Evolutionary conservation across 2,888 invertebrate species (phyloP).

Genomic region (Dryobota labecula): DNA sequence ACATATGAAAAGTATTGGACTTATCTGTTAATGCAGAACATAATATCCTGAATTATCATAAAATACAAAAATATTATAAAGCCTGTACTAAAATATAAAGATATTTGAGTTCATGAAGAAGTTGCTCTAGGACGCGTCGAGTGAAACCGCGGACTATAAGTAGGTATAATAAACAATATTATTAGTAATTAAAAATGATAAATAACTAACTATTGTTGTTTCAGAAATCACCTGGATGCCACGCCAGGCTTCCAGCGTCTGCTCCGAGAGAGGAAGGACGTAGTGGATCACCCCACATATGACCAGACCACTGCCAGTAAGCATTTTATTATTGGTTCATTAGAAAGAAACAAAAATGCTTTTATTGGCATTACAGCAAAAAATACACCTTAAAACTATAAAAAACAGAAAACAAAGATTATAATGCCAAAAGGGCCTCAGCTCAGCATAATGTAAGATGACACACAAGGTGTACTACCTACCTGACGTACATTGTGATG

Average conservation of each 20-base stretch:
- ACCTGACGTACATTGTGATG: too few relatives aligned
- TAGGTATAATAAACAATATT: too few relatives aligned
- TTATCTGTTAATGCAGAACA: neutral
- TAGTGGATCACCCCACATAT: slow-evolving; percentile 57
- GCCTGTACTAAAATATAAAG: neutral
- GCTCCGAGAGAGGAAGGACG: slow-evolving; percentile 66
- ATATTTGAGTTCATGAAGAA: neutral
- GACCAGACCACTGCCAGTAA: slow-evolving; percentile 56
- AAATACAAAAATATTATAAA: neutral
- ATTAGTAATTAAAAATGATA: neutral
- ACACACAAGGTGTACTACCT: too few relatives aligned
- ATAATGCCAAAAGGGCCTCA: too few relatives aligned
- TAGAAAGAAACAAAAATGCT: too few relatives aligned
- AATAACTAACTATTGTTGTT: slow-evolving; percentile 47
- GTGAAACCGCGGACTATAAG: too few relatives aligned
- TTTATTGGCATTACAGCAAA: too few relatives aligned
- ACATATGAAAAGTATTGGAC: neutral
- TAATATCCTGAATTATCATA: neutral
- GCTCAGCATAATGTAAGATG: too few relatives aligned
- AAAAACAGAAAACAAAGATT: too few relatives aligned
- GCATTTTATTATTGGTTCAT: slow-evolving; percentile 8
- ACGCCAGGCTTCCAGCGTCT: slow-evolving; percentile 65
- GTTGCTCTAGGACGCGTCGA: neutral
- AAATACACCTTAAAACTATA: too few relatives aligned
- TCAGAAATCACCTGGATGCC: slow-evolving; percentile 70